A percentile compares a stretch with the other conserved stretches of the same genome.
Evolutionary conservation across 1,140 invertebrate species (phyloP).

Genomic region (Penaeus vannamei): DNA sequence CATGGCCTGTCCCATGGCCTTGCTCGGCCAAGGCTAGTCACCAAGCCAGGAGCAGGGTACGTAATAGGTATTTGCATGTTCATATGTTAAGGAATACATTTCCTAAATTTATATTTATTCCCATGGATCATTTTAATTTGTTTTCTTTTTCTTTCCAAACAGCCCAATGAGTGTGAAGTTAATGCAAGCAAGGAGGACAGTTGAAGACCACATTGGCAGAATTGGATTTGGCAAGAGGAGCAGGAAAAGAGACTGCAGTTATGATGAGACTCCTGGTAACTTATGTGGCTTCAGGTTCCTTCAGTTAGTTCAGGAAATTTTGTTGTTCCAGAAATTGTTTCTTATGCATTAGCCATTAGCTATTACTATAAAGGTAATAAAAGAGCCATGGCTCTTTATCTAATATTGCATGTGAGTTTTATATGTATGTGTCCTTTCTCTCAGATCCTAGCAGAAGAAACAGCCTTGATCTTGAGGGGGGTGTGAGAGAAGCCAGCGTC

Average conservation of each 20-base stretch:
- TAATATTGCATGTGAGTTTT: neutral
- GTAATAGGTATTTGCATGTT: neutral
- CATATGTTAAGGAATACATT: neutral
- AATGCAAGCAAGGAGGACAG: conserved; percentile 84
- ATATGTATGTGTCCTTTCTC: conserved; percentile 33
- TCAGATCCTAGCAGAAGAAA: conserved; percentile 86
- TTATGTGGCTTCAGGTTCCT: conserved; percentile 1
- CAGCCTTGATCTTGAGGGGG: conserved; percentile 85
- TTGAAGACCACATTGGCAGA: conserved; percentile 83
- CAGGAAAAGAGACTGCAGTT: conserved; percentile 86
- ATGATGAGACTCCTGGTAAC: conserved; percentile 84
- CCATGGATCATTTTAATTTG: neutral
- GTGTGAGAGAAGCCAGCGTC: conserved; percentile 85
- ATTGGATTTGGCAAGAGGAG: conserved; percentile 80
- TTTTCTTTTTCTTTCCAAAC: conserved; percentile 70
- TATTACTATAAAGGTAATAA: too few relatives aligned
- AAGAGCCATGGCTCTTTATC: too few relatives aligned
- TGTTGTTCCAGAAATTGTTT: neutral
- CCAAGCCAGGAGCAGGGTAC: conserved; percentile 70
- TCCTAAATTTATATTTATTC: neutral
- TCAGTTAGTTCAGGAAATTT: neutral
- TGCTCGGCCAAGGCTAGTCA: conserved; percentile 54
- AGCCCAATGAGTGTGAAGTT: conserved; percentile 78
- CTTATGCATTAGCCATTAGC: neutral
- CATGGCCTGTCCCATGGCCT: conserved; percentile 62